Evolutionary conservation across 2,113 vertebrate genomes (phyloP), one percentile per base, ranked within the genome.

Genomic region (Dipodomys spectabilis): DNA sequence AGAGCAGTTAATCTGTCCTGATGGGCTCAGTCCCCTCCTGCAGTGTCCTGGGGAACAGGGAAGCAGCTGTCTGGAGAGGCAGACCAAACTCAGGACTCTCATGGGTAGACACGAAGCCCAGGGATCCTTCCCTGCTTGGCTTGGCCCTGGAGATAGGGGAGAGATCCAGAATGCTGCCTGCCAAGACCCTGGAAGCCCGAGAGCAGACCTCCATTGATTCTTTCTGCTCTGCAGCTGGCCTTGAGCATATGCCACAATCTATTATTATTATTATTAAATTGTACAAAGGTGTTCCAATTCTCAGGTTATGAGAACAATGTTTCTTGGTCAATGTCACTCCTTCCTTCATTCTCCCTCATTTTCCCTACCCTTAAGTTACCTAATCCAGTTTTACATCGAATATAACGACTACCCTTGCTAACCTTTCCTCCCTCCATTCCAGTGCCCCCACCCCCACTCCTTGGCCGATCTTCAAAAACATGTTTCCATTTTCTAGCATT

Each of bases 1-100:
- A 79, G 73, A 82, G 62, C 44, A 73, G 84, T 68, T 93, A n/a
- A 91, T 94, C 78, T 53, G 72, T 67, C 84, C 81, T 72, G 7
- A 74, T 62, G 49, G 77, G 39, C 39, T n/a, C 0, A 1, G 65
- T 49, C 45, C 77, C 57, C 53, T 83, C 64, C 60, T 22, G 89
- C 57, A 35, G 30, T 68, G 45, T 84, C 73, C 95, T n/a, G 22
- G 68, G 45, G 57, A 62, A 82, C 67, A 22, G 82, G 27, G 19
- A 69, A 44, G 65, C 30, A n/a, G 28, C 18, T 25, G 18, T 68
- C 69, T 49, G 28, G 64, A 85, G 57, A 92, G 28, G 12, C 25
- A n/a, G 53, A 28, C 23, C 64, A 44, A 82, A 88, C 53, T 44
- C n/a, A 18, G 53, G n/a, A 22, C 68, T 57, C 32, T 91, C 49